These are phyloP conservation scores for Babyrousa celebensis DNA, from an alignment of 2,797 vertebrate genomes.

Conservation along the genomic window DNA sequence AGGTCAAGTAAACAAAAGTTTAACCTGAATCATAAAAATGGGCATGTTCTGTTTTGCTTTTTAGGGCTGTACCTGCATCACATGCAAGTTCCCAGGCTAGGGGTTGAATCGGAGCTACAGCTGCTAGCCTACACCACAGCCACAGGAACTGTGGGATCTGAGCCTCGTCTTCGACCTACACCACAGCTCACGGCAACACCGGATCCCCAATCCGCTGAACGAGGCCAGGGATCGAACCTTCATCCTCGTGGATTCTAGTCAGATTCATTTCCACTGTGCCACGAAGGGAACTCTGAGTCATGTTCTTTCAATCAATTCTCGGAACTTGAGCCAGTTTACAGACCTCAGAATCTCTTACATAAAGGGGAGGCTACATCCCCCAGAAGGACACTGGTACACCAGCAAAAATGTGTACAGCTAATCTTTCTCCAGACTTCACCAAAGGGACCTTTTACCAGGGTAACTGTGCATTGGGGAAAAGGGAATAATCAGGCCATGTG, in stretches of 20 bases:
- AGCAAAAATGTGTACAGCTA: not conserved
- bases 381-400: not conserved
- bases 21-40: not conserved
- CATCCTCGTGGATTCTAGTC: too few relatives aligned
- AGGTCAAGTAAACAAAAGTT: not conserved
- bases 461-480: not conserved
- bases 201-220: too few relatives aligned
- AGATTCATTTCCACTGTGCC: too few relatives aligned
- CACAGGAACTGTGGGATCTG: too few relatives aligned
- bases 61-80: too few relatives aligned
- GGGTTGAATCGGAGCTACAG: too few relatives aligned
- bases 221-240: too few relatives aligned
- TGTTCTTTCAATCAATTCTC: not conserved
- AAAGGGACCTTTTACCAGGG: not conserved
- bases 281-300: not conserved
- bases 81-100: too few relatives aligned
- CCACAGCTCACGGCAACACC: too few relatives aligned
- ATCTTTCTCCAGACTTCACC: not conserved
- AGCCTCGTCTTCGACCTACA: too few relatives aligned
- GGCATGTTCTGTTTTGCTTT: too few relatives aligned
- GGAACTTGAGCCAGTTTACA: not conserved
- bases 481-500: not conserved
- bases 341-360: not conserved
- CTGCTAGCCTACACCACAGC: too few relatives aligned
- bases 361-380: not conserved